A percentile compares a stretch with the other conserved stretches of the same genome.
phyloP scores from a whole-genome alignment of 2,888 invertebrate genomes.

The Loripinus fragilis region DNA sequence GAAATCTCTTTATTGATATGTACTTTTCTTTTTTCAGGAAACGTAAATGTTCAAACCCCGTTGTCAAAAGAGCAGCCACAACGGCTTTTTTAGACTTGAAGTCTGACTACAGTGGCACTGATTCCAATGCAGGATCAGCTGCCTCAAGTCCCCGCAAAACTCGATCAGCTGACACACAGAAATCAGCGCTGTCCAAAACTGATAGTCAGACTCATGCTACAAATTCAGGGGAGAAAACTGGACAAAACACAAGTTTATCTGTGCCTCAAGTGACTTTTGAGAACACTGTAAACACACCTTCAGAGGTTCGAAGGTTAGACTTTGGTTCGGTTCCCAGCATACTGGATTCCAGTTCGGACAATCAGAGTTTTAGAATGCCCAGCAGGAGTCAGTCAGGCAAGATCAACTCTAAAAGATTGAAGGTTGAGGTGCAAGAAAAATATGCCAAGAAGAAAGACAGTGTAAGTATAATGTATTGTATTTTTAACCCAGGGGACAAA shows the following conservation, averaged over 20 bases:
- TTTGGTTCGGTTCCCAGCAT: slow-evolving; percentile 23
- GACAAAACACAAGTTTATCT: neutral
- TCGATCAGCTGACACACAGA: neutral
- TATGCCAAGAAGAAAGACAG: slow-evolving; percentile 42
- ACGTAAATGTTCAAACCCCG: slow-evolving; percentile 71
- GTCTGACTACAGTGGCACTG: slow-evolving; percentile 21
- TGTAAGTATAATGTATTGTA: slow-evolving; percentile 23
- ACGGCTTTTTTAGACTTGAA: slow-evolving; percentile 69
- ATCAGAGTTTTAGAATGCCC: slow-evolving; percentile 33
- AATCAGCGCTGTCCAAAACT: neutral
- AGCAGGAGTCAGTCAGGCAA: slow-evolving; percentile 45
- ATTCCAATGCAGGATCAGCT: slow-evolving; percentile 37
- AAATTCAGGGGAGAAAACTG: neutral
- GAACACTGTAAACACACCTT: slow-evolving; percentile 4
- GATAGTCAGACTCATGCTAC: neutral
- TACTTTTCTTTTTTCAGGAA: slow-evolving; percentile 49
- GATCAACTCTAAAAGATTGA: slow-evolving; percentile 45
- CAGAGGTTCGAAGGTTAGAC: slow-evolving; percentile 49
- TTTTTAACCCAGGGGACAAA: too few relatives aligned
- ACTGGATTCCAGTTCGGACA: slow-evolving; percentile 23
- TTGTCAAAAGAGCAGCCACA: slow-evolving; percentile 62
- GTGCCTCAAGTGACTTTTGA: neutral
- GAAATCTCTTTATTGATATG: too few relatives aligned
- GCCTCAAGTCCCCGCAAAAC: slow-evolving; percentile 34
- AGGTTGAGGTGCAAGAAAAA: slow-evolving; percentile 48